Base-by-base conservation (phyloP, 1,140 invertebrate species). In the Drosophila sturtevanti region DNA sequence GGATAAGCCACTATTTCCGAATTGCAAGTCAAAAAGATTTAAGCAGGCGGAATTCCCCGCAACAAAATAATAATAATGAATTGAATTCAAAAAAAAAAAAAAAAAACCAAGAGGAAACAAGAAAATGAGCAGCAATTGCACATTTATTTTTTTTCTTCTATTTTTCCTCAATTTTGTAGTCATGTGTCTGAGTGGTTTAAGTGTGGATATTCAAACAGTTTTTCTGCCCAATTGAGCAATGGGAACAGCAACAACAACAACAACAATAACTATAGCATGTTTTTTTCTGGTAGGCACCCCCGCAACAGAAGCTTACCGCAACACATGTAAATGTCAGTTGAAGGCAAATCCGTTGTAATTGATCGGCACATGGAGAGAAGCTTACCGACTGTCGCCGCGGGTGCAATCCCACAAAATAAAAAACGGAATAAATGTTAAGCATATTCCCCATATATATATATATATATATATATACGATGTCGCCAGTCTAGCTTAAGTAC, bases 1-100 rank as follows among this genome's bases (percentile, higher is more conserved):
- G 84, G 89, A 90, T 90, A 81, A 90, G 75, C 87, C 72, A 73
- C 74, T 64, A 89, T 90, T 90, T 90, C 89, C 89, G 89, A 90
- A 72, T 76, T 81, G 77, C 72, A 77, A 90, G 89, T 90, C 89
- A 90, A 90, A 85, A 79, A 63, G 89, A 90, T 80, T 77, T 87
- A 90, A 84, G 87, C 74, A 90, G 54, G 87, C 87, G 87, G 87
- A 90, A 90, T 90, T 90, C 87, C 86, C 87, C 65, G 63, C 65
- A 78, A 34, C 41, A 52, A 66, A n/a, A n/a, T n/a, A n/a, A 70
- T 37, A 59, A 71, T 70, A 69, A 62, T 38, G 38, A 48, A 59
- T 72, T 35, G 44, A 61, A 70, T 56, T 21, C 18, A 35, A 63
- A 21, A 62, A 12, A 34, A 10, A 35, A 63, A 21, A 62, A 12